Conservation (phyloP, 2,113 vertebrate genomes). For the Chloropsis cyanopogon region DNA sequence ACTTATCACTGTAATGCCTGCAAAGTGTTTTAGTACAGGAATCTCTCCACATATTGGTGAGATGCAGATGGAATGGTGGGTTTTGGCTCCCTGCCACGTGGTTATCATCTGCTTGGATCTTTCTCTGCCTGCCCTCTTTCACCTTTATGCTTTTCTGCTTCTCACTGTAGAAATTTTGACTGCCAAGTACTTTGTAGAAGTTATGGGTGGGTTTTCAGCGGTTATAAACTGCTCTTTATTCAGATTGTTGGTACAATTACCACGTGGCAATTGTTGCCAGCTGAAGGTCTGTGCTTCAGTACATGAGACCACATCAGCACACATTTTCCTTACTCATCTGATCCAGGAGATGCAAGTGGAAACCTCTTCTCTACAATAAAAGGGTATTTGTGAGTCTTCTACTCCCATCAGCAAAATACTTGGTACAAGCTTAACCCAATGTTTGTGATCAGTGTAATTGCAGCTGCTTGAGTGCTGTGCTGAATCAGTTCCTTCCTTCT, state of each 20-base stretch:
- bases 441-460: constrained; percentile 13
- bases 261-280: not conserved
- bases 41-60: not conserved
- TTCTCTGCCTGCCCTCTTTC: not conserved
- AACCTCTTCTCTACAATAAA: not conserved
- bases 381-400: not conserved
- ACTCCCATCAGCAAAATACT: constrained; percentile 20
- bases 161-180: not conserved
- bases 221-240: not conserved
- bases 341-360: constrained; percentile 6
- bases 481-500: constrained; percentile 57
- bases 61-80: not conserved
- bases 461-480: not conserved
- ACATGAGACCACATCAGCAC: not conserved
- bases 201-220: not conserved
- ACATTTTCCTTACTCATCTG: constrained; percentile 9
- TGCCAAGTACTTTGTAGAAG: not conserved
- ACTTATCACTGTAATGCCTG: not conserved
- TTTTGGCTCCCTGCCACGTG: not conserved
- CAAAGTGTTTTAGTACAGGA: not conserved
- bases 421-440: not conserved
- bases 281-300: not conserved
- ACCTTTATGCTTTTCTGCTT: not conserved
- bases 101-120: not conserved
- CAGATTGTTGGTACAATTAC: not conserved